Base-by-base conservation (phyloP, 2,113 vertebrate genomes). In the Sphaerodactylus townsendi region DNA sequence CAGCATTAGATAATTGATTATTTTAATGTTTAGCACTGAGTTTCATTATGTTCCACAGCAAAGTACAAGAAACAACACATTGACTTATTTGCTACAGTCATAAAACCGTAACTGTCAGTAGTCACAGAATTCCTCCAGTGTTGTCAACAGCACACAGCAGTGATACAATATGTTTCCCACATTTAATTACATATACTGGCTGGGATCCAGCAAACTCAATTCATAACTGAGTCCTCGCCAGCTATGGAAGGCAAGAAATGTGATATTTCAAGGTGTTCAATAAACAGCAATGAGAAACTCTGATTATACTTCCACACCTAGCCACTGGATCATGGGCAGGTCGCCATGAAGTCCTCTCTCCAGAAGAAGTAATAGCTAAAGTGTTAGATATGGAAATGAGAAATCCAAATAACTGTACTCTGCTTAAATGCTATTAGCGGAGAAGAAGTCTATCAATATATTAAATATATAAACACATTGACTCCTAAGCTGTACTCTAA, bases 61-160 rank as follows among this genome's bases (percentile, higher is more conserved):
- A 13, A 33, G 3, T 71, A 65, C 23, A n/a, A 81, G 4, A 37
- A 86, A 87, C 81, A 21, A 8, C 33, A 72, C 39, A 33, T 74
- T 86, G 77, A 87, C 17, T 50, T 65, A 74, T 66, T 85, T 70
- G 28, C 79, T 86, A 37, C 50, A 83, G 19, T 83, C 82, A 80
- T 33, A 85, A 91, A 76, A 33, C 11, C 46, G 8, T 23, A 84
- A 25, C 37, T 62, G 3, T 86, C 15, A 4, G 77, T 30, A 62
- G 0, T 46, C 19, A 69, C 48, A 84, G 6, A 66, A 73, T 82
- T 50, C 19, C 66, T 13, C 59, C 39, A 23, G 3, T 86, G 23
- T 0, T 77, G 1, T 81, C 19, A 70, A 39, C 35, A 44, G 75
- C 68, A 37, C 48, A 17, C 53, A 64, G 79, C 1, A 21, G 7